Conservation (phyloP, 1,140 invertebrate genomes). For the Zaprionus lachaisei region DNA sequence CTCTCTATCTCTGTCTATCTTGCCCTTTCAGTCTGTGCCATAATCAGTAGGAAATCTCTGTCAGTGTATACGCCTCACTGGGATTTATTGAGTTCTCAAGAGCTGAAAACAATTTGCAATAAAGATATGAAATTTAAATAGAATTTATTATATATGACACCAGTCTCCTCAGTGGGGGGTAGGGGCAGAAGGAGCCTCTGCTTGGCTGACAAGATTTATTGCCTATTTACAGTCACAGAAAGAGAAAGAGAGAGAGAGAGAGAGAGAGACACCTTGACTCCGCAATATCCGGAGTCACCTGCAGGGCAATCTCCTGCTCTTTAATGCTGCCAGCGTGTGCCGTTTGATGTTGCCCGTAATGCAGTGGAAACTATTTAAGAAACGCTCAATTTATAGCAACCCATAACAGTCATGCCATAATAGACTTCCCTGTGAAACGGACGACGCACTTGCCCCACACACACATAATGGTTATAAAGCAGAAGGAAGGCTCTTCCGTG, state of each 20-base stretch:
- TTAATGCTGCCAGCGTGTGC: neutral
- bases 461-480: neutral
- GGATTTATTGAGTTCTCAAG: constrained; percentile 25
- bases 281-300: neutral
- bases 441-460: neutral
- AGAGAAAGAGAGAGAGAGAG: neutral
- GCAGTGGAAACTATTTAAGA: constrained; percentile 8
- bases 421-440: neutral
- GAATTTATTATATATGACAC: constrained; percentile 19
- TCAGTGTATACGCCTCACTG: constrained; percentile 10
- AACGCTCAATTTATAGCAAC: neutral
- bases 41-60: constrained; percentile 43
- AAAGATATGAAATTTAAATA: constrained; percentile 18
- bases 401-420: neutral
- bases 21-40: neutral
- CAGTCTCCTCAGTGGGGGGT: neutral
- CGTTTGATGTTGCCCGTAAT: neutral
- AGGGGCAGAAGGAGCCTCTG: neutral
- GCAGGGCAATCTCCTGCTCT: neutral
- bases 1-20: neutral
- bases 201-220: constrained; percentile 1
- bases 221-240: neutral
- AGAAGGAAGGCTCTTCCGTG: neutral
- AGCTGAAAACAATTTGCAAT: neutral
- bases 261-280: neutral